These are phyloP conservation scores for Drosophila tanythrix DNA, from an alignment of 2,888 invertebrate genomes.

Conservation along the genomic window DNA sequence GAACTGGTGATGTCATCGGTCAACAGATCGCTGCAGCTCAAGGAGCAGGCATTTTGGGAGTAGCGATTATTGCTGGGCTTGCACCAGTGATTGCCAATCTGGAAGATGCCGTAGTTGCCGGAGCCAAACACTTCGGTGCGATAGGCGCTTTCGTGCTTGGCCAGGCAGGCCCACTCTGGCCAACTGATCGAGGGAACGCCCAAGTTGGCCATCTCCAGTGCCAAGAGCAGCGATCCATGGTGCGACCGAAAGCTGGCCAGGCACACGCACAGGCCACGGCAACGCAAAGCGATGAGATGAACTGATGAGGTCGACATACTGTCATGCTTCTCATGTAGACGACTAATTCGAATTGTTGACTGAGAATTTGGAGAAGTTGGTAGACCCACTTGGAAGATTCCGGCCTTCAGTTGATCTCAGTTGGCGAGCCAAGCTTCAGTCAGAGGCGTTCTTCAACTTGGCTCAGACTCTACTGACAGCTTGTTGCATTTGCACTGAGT, in stretches of 20 bases:
- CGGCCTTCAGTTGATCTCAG: too few relatives aligned
- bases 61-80: conserved; percentile 1
- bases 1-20: conserved; percentile 3
- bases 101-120: conserved; percentile 10
- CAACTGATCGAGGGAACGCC: neutral
- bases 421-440: too few relatives aligned
- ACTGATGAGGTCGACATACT: neutral
- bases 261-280: neutral
- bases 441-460: conserved; percentile 3
- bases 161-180: conserved; percentile 3
- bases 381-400: neutral
- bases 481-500: neutral
- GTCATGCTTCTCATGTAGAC: neutral
- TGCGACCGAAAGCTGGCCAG: neutral
- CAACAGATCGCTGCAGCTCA: conserved; percentile 6
- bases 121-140: conserved; percentile 7
- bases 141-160: conserved; percentile 9
- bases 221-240: conserved; percentile 11
- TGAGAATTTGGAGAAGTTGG: neutral
- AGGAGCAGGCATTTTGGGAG: conserved; percentile 1
- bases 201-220: conserved; percentile 1
- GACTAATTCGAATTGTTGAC: neutral
- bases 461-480: neutral
- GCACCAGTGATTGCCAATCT: conserved; percentile 14
- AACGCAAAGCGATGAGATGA: neutral